Percentiles rank a stretch among this genome's conserved stretches.
Conservation (phyloP, 2,113 vertebrate genomes). For the Ctenomys sociabilis region DNA sequence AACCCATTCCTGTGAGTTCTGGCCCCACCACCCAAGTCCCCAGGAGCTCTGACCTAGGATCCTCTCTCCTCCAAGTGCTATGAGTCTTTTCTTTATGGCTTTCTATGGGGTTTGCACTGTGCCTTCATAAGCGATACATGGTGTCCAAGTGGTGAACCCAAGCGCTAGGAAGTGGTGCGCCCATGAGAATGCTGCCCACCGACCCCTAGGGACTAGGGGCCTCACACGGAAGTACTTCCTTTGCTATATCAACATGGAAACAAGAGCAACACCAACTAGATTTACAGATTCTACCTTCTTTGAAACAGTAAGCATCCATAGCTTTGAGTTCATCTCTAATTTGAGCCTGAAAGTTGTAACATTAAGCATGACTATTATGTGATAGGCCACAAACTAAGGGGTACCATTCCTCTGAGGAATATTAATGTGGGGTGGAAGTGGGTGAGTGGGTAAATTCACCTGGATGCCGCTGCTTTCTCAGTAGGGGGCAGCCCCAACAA, state of each 20-base stretch:
- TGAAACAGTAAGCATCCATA: neutral
- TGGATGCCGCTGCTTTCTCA: neutral
- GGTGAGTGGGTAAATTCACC: neutral
- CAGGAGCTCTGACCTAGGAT: rapidly evolving
- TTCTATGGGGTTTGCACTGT: no score
- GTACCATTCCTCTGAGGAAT: neutral
- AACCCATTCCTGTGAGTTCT: neutral
- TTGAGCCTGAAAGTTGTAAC: neutral
- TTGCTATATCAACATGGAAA: neutral
- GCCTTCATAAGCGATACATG: neutral
- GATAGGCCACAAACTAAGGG: neutral
- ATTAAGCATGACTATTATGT: neutral
- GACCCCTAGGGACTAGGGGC: neutral
- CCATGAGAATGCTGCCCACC: neutral
- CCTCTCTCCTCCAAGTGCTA: neutral
- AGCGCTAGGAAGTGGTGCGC: neutral
- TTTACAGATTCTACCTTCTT: neutral
- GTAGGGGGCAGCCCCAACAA: neutral
- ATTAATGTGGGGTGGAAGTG: neutral
- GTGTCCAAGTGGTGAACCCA: neutral
- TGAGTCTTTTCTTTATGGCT: neutral
- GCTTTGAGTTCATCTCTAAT: neutral
- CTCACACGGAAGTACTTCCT: neutral
- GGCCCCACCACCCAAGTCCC: neutral
- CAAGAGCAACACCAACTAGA: neutral